A percentile compares a stretch with the other conserved stretches of the same genome.
Conservation (phyloP, 2,888 invertebrate species). For the Lasioglossum figueresi region DNA sequence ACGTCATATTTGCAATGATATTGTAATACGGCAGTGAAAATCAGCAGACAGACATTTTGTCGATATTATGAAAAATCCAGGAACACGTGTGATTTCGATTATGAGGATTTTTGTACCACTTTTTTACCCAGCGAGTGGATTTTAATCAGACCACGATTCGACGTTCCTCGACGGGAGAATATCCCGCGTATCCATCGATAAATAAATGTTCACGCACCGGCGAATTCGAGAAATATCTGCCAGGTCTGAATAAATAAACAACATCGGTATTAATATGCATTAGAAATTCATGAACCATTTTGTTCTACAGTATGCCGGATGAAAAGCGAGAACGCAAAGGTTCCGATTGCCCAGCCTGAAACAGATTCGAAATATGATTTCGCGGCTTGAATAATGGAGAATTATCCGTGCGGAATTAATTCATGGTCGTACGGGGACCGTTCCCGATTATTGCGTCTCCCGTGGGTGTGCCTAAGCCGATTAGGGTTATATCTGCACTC, state of each 20-base stretch:
- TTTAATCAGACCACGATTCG: background rate
- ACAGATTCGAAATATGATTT: constrained; percentile 72
- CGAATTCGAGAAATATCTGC: background rate
- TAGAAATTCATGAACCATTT: constrained; percentile 7
- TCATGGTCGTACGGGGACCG: constrained; percentile 63
- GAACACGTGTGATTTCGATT: background rate
- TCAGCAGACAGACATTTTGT: background rate
- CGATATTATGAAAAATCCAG: background rate
- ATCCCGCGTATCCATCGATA: background rate
- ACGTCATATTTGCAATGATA: background rate
- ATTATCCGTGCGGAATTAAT: constrained; percentile 75
- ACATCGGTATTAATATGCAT: constrained; percentile 28
- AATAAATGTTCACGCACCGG: background rate
- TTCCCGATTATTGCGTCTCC: constrained; percentile 66
- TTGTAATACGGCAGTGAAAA: background rate
- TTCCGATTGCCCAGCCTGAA: constrained; percentile 60
- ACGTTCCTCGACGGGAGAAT: background rate
- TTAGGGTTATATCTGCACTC: constrained; percentile 65
- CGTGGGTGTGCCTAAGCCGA: constrained; percentile 57
- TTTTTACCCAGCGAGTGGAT: background rate
- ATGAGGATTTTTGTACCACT: background rate
- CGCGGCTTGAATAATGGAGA: constrained; percentile 76
- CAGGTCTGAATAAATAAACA: background rate
- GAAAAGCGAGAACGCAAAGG: constrained; percentile 29
- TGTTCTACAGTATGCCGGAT: background rate